Percentiles rank a stretch among this genome's conserved stretches.
Evolutionary conservation across 2,888 invertebrate genomes (phyloP).

Genomic region (Diaprepes abbreviatus): DNA sequence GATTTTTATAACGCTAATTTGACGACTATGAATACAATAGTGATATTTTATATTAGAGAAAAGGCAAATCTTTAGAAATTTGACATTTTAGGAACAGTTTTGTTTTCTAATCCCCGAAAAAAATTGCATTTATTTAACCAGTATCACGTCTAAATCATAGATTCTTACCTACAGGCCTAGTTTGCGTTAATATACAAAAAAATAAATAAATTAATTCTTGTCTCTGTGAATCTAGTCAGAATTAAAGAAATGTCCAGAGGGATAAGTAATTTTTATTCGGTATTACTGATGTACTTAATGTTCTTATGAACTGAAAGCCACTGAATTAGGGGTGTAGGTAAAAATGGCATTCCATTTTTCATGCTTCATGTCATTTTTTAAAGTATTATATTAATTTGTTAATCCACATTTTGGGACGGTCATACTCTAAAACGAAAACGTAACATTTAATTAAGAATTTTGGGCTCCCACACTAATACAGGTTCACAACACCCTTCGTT

Average conservation of each 20-base stretch:
- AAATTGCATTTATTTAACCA: conserved; percentile 8
- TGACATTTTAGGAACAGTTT: conserved; percentile 18
- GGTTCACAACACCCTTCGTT: conserved; percentile 4
- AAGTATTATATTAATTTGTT: background rate
- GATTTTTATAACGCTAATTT: conserved; percentile 41
- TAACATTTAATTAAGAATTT: background rate
- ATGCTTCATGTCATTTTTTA: background rate
- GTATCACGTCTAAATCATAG: background rate
- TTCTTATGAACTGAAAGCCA: too few species aligned
- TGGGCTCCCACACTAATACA: background rate
- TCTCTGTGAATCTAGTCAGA: conserved; percentile 20
- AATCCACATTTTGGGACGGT: background rate
- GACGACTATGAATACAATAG: conserved; percentile 19
- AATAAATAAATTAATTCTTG: background rate
- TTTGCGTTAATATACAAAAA: background rate
- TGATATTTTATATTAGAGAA: conserved; percentile 39
- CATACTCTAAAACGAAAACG: background rate
- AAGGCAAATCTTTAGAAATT: conserved; percentile 42
- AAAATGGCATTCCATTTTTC: background rate
- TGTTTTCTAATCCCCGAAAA: too few species aligned
- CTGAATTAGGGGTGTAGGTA: conserved; percentile 2
- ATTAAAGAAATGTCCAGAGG: background rate
- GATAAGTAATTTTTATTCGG: conserved; percentile 1
- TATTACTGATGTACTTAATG: too few species aligned
- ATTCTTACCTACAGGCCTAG: background rate